A percentile compares a stretch with the other conserved stretches of the same genome.
These are phyloP conservation scores for Drosophila gunungcola DNA, from an alignment of 1,140 invertebrate genomes.

Conservation along the genomic window DNA sequence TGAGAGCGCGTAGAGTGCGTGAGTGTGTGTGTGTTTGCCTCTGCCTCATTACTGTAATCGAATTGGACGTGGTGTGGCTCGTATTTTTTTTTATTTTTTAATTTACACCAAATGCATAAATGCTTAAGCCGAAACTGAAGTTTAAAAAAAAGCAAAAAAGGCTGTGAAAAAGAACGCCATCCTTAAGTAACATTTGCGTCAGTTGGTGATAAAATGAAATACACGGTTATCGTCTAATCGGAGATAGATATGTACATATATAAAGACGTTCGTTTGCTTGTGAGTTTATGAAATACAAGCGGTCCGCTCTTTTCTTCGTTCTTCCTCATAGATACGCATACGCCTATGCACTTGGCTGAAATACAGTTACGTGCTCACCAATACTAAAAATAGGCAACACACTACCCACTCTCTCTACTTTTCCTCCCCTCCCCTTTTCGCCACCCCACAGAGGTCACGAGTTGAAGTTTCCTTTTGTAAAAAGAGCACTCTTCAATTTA, in stretches of 20 bases:
- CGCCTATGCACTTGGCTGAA: slow-evolving; percentile 69
- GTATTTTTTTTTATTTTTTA: slow-evolving; percentile 31
- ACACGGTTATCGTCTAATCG: slow-evolving; percentile 60
- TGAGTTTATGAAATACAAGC: slow-evolving; percentile 38
- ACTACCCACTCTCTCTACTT: slow-evolving; percentile 29
- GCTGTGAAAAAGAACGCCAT: slow-evolving; percentile 12
- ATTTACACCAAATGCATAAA: slow-evolving; percentile 1
- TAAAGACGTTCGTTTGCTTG: slow-evolving; percentile 30
- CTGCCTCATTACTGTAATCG: slow-evolving; percentile 55
- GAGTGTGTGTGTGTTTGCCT: slow-evolving; percentile 37
- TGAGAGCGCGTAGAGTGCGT: slow-evolving; percentile 55
- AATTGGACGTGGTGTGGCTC: slow-evolving; percentile 52
- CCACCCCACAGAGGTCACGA: slow-evolving; percentile 68
- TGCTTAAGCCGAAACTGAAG: not conserved
- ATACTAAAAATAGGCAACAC: slow-evolving; percentile 73
- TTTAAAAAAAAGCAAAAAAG: slow-evolving; percentile 10
- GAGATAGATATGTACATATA: slow-evolving; percentile 44
- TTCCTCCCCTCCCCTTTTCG: not conserved
- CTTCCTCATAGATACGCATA: slow-evolving; percentile 57
- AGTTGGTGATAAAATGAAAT: slow-evolving; percentile 49
- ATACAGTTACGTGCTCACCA: slow-evolving; percentile 75
- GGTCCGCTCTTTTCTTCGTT: slow-evolving; percentile 21
- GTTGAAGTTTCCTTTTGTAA: slow-evolving; percentile 67
- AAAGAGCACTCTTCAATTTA: not conserved
- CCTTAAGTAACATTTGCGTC: slow-evolving; percentile 66